A percentile compares a stretch with the other conserved stretches of the same genome.
Conservation (phyloP, 2,888 invertebrate genomes). For the Apotomis turbidana region DNA sequence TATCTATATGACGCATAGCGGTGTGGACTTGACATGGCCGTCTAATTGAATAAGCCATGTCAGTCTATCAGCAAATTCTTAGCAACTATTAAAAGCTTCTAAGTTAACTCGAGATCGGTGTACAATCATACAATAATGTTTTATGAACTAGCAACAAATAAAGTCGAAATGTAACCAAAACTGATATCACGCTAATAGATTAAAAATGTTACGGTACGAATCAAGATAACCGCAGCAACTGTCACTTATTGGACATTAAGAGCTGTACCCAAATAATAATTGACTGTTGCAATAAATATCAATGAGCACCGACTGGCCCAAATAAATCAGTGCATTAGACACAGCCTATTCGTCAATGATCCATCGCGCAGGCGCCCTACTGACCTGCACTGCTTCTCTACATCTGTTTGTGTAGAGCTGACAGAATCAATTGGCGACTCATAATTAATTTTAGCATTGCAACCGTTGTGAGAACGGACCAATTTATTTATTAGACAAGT, state of each 20-base stretch:
- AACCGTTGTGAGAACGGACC: constrained; percentile 55
- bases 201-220: not conserved
- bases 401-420: constrained; percentile 71
- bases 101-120: no score
- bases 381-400: constrained; percentile 56
- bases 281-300: constrained; percentile 31
- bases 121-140: no score
- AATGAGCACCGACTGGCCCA: constrained; percentile 32
- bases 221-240: not conserved
- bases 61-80: no score
- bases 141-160: no score
- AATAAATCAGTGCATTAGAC: constrained; percentile 33
- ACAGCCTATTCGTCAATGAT: constrained; percentile 28
- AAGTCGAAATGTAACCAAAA: not conserved
- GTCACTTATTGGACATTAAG: constrained; percentile 5
- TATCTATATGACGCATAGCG: no score
- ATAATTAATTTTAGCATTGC: constrained; percentile 72
- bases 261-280: constrained; percentile 14
- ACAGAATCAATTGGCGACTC: constrained; percentile 69
- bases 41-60: no score
- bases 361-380: constrained; percentile 53
- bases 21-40: no score
- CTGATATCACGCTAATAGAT: not conserved
- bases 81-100: no score
- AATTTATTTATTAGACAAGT: constrained; percentile 57